Base-by-base conservation (phyloP, 2,797 vertebrate species). In the Cirrhinus molitorella region DNA sequence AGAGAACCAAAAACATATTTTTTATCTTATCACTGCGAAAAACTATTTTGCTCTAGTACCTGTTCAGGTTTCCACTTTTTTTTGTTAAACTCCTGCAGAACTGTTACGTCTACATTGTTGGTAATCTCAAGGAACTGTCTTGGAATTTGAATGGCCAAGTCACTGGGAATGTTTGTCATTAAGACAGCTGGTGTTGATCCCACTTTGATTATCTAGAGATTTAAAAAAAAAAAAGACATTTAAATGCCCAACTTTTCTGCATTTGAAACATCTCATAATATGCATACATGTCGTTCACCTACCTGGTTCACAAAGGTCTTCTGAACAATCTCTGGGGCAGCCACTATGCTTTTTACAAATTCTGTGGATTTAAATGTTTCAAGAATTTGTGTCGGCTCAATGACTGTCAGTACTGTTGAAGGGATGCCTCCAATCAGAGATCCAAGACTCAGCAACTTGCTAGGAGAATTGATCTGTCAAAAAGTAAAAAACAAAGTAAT, bases 11-110 rank as follows among this genome's bases (percentile, higher is more conserved):
- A 28, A 28, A 61, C 14, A 12, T 12, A 28, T 57, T 3, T 57
- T 61, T 10, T 6, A 14, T 14, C 12, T 13, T 12, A 59, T 59
- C 25, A 31, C 59, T 28, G 25, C 5, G 25, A 17, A 31, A 31
- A 16, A 25, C 19, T 34, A 53, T 12, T 63, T 16, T 31, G 65
- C 7, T 11, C 8, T 2, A 37, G 43, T 88, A 89, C 88, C 86
- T 89, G 88, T 49, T 88, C 71, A 28, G 59, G 79, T 53, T 65
- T 83, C 88, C 88, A 89, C 28, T 53, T 79, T 77, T 88, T 89
- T 9, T 21, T 17, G 43, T 83, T 86, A 12, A 89, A 72, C 8
- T 23, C 5, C 23, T 4, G 10, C 12, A 81, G 2, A n/a, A 25
- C n/a, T 14, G 14, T 0, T 13, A 0, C 0, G 1, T 34, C 0